phyloP scores from a whole-genome alignment of 2,113 vertebrate species.

The Archocentrus centrarchus region DNA sequence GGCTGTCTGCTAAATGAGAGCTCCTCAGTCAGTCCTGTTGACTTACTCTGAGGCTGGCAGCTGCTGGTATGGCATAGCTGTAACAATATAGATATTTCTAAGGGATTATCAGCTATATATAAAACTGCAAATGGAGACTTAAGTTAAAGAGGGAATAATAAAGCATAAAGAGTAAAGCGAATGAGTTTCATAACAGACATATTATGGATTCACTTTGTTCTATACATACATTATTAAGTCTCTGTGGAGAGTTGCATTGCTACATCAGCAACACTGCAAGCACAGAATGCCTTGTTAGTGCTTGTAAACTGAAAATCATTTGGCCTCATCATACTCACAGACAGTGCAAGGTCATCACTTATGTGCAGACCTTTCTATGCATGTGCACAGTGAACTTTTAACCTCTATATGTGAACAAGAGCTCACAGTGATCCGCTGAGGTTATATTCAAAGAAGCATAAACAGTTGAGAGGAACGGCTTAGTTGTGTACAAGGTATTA shows the following conservation, averaged over 20 bases:
- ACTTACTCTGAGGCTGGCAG: conserved; percentile 7
- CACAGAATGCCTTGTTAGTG: neutral
- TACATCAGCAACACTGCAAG: conserved; percentile 14
- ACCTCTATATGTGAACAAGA: neutral
- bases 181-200: neutral
- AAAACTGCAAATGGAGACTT: neutral
- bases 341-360: neutral
- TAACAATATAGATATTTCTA: neutral
- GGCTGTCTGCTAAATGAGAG: conserved; percentile 14
- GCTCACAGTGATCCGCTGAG: conserved; percentile 13
- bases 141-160: neutral
- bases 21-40: conserved; percentile 11
- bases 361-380: neutral
- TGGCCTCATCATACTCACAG: neutral
- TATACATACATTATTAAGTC: conserved; percentile 13
- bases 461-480: conserved; percentile 15
- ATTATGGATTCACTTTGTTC: neutral
- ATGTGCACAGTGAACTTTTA: neutral
- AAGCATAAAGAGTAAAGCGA: neutral
- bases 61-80: neutral
- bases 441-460: conserved; percentile 15
- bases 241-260: neutral
- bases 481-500: neutral
- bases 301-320: neutral
- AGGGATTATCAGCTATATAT: neutral